Conservation (phyloP, 2,797 vertebrate species). For the Pangasius krempfi region DNA sequence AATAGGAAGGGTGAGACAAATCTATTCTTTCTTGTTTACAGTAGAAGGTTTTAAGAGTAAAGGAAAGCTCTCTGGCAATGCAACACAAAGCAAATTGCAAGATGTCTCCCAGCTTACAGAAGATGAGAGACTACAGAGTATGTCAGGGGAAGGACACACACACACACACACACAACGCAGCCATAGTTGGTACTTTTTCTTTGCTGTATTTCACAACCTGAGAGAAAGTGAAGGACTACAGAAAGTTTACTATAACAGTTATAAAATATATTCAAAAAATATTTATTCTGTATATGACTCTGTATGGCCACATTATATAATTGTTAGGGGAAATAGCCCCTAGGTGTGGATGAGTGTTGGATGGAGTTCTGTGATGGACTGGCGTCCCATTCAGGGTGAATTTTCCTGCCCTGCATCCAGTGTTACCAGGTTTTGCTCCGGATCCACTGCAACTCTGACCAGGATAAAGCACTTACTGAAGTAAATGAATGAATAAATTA, state of each 20-base stretch:
- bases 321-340: neutral
- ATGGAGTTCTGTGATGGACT: neutral
- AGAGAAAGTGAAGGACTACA: neutral
- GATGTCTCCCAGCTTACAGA: neutral
- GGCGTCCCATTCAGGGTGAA: neutral
- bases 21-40: slow-evolving; percentile 8
- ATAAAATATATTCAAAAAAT: neutral
- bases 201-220: neutral
- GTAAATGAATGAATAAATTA: neutral
- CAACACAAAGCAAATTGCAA: neutral
- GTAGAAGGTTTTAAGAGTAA: neutral
- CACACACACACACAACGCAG: neutral
- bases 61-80: neutral
- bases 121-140: neutral
- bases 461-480: neutral
- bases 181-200: neutral
- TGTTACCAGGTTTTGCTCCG: neutral
- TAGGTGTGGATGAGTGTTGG: neutral
- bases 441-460: neutral
- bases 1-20: neutral
- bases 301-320: too few relatives aligned
- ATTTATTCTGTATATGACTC: neutral
- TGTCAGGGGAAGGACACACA: neutral
- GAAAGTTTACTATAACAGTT: neutral
- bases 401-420: neutral